These are phyloP conservation scores for Monomorium pharaonis DNA, from an alignment of 1,140 invertebrate species.

Conservation along the genomic window DNA sequence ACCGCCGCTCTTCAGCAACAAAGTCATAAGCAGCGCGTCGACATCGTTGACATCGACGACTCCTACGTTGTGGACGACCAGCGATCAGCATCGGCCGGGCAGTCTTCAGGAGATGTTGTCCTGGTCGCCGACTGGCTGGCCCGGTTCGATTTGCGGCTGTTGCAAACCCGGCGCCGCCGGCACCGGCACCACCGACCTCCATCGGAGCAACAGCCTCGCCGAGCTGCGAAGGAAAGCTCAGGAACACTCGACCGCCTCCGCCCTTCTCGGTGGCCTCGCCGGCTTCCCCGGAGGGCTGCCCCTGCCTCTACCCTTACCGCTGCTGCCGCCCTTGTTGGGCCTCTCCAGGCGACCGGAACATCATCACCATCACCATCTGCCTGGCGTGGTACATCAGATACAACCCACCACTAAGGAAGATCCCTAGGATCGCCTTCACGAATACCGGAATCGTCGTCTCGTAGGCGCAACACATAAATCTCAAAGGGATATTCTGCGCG, in stretches of 20 bases:
- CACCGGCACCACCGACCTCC: slow-evolving; percentile 84
- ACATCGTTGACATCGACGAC: slow-evolving; percentile 80
- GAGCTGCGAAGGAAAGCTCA: slow-evolving; percentile 95
- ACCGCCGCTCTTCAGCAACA: slow-evolving; percentile 90
- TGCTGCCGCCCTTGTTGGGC: slow-evolving; percentile 84
- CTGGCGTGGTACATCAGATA: slow-evolving; percentile 81
- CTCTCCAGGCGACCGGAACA: slow-evolving; percentile 82
- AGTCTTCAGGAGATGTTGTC: slow-evolving; percentile 82
- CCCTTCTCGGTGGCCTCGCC: slow-evolving; percentile 85
- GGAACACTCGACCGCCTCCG: slow-evolving; percentile 94
- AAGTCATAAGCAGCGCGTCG: slow-evolving; percentile 77
- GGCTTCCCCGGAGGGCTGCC: slow-evolving; percentile 85
- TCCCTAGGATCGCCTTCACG: slow-evolving; percentile 76
- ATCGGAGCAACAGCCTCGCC: slow-evolving; percentile 91
- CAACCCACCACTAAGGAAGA: slow-evolving; percentile 83
- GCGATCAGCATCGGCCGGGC: slow-evolving; percentile 77
- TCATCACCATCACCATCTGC: slow-evolving; percentile 78
- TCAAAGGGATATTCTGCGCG: background rate
- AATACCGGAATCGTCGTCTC: background rate
- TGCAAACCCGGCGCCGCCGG: slow-evolving; percentile 84
- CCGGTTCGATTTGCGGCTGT: slow-evolving; percentile 80
- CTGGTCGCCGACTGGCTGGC: slow-evolving; percentile 82
- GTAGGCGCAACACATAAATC: background rate
- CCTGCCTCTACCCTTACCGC: slow-evolving; percentile 84
- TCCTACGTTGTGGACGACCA: slow-evolving; percentile 80